Evolutionary conservation across 2,797 vertebrate genomes (phyloP), one percentile per base, ranked within the genome.

Genomic region (Mormyrops attenuatus): DNA sequence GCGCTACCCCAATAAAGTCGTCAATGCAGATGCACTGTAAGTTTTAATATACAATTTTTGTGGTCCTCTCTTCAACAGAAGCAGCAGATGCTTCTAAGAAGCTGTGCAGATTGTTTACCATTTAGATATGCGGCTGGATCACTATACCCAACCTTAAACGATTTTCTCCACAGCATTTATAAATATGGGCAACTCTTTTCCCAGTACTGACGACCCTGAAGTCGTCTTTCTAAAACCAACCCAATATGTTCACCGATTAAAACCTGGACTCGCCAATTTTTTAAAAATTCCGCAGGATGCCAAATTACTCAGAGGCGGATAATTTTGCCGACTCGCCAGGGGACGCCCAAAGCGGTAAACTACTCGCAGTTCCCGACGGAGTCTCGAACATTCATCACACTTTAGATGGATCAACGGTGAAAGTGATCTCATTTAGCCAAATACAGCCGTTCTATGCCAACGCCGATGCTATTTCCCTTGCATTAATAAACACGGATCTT

Each of bases 371-470:
- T 95, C 96, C 96, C 95, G 96, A 96, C 95, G 95, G 95, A 95
- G 95, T 95, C 94, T 95, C 95, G 93, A 95, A 96, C 94, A 95
- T 96, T 96, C 96, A 96, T 96, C 96, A 96, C 93, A 95, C 95
- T 96, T 96, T 97, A 96, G 96, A 97, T 97, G 96, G 96, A 96
- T 96, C 96, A 95, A 95, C 96, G 91, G 95, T 96, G 94, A 96
- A 96, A 95, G 96, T 95, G 94, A 96, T 95, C 96, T 96, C 93
- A 96, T 96, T 95, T 95, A 96, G 94, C 94, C 95, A 96, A 93
- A 95, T 95, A 92, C 95, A 95, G 94, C 94, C 95, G 91, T 94
- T 95, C 93, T 94, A 96, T 92, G 94, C 95, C 92, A 94, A 95
- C 94, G 94, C 96, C 89, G 94, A 94, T 94, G 95, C 95, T 93